Percentiles rank a stretch among this genome's conserved stretches.
Conservation (phyloP, 1,140 invertebrate genomes). For the Cotesia chilonis region DNA sequence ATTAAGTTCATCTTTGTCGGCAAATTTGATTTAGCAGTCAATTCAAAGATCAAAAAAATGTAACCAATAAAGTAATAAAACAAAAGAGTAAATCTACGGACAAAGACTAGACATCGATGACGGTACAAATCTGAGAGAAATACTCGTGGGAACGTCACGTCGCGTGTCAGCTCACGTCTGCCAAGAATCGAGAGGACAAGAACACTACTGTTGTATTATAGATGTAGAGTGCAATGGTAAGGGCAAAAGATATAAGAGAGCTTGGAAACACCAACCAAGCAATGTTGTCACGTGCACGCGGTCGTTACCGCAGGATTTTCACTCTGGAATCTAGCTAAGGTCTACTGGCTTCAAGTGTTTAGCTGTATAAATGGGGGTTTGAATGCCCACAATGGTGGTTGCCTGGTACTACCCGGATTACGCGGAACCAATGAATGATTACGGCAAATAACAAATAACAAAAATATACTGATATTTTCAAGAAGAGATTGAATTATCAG, state of each 20-base stretch:
- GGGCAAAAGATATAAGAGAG: slow-evolving; percentile 7
- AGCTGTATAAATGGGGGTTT: slow-evolving; percentile 9
- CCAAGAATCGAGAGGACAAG: slow-evolving; percentile 31
- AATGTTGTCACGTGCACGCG: slow-evolving; percentile 22
- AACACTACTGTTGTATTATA: neutral
- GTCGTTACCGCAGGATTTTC: slow-evolving; percentile 32
- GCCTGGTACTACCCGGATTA: slow-evolving; percentile 21
- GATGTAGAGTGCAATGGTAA: neutral
- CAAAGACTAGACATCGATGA: slow-evolving; percentile 35
- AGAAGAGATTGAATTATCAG: neutral
- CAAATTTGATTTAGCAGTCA: neutral
- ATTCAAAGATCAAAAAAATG: neutral
- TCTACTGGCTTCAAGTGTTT: slow-evolving; percentile 19
- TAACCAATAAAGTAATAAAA: slow-evolving; percentile 24
- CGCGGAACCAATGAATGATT: neutral
- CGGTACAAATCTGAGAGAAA: slow-evolving; percentile 36
- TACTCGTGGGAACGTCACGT: slow-evolving; percentile 38
- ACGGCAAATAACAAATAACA: neutral
- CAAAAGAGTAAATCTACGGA: slow-evolving; percentile 22
- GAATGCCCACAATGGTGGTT: slow-evolving; percentile 3
- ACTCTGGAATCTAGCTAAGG: slow-evolving; percentile 16
- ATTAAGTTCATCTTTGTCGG: no score
- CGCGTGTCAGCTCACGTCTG: slow-evolving; percentile 35
- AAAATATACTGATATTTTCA: neutral
- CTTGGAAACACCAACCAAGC: slow-evolving; percentile 18